Percentiles rank a stretch among this genome's conserved stretches.
Evolutionary conservation across 2,888 invertebrate species (phyloP).

Genomic region (Pherbina coryleti): DNA sequence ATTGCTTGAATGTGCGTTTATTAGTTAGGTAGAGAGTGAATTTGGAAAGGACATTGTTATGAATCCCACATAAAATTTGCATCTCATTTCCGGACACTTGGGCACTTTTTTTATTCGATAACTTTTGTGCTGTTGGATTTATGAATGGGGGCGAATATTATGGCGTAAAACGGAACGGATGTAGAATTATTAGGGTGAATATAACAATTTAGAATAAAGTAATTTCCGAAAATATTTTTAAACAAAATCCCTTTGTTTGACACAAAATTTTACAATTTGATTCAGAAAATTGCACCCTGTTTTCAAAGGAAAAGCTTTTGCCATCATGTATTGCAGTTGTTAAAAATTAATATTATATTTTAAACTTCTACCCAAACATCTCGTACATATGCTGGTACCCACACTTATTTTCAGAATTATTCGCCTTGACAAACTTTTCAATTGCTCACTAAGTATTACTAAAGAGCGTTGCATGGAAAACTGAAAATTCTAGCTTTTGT

Average conservation of each 20-base stretch:
- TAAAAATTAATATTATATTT: too few relatives aligned
- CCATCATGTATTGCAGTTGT: too few relatives aligned
- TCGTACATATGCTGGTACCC: too few relatives aligned
- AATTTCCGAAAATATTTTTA: too few relatives aligned
- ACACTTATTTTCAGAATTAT: neutral
- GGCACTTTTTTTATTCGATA: conserved; percentile 40
- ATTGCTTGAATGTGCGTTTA: conserved; percentile 49
- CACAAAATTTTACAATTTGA: neutral
- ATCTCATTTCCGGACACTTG: conserved; percentile 70
- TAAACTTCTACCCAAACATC: too few relatives aligned
- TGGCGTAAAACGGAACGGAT: conserved; percentile 8
- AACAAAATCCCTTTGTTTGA: neutral
- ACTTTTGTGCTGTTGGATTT: conserved; percentile 14
- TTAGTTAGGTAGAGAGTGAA: conserved; percentile 28
- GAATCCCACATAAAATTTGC: conserved; percentile 70
- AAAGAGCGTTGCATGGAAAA: too few relatives aligned
- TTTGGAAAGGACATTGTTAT: conserved; percentile 62
- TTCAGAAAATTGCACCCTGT: too few relatives aligned
- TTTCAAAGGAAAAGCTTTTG: too few relatives aligned
- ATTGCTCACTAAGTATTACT: neutral
- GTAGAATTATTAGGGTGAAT: neutral
- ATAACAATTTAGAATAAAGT: too few relatives aligned
- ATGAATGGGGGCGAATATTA: conserved; percentile 13
- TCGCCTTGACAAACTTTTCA: neutral
- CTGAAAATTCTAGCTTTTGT: too few relatives aligned